Evolutionary conservation across 2,888 invertebrate genomes (phyloP).

Genomic region (Cyclophora punctaria): DNA sequence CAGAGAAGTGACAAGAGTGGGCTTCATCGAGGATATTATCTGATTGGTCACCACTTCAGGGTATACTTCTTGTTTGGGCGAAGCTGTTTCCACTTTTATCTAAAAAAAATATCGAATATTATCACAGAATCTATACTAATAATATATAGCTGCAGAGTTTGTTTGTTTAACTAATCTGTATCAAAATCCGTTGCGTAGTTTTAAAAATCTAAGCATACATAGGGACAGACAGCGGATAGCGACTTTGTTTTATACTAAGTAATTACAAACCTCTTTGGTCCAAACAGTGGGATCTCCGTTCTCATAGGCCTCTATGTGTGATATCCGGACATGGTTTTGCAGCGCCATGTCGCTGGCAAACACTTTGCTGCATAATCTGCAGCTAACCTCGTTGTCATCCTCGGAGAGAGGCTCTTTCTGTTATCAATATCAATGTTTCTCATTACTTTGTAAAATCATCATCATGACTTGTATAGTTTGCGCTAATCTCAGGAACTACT

Average conservation of each 20-base stretch:
- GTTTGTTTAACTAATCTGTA: no score
- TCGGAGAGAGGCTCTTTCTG: not conserved
- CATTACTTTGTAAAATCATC: not conserved
- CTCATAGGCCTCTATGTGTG: constrained; percentile 41
- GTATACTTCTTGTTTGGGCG: no score
- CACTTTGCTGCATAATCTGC: constrained; percentile 36
- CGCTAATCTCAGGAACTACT: not conserved
- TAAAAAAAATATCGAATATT: no score
- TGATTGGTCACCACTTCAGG: no score
- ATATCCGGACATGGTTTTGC: constrained; percentile 51
- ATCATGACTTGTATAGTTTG: not conserved
- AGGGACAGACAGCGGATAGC: no score
- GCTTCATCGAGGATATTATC: constrained; percentile 3
- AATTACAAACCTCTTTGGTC: constrained; percentile 7
- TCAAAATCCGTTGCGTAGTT: no score
- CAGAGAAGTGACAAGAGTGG: constrained; percentile 35
- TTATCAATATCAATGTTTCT: not conserved
- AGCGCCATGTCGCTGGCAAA: constrained; percentile 43
- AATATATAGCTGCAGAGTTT: no score
- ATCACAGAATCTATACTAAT: no score
- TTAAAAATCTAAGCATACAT: no score
- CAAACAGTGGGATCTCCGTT: constrained; percentile 33
- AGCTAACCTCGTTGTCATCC: not conserved
- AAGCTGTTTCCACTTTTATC: no score
- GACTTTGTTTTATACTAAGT: no score